phyloP scores from a whole-genome alignment of 2,113 vertebrate species.

The Blennius ocellaris region DNA sequence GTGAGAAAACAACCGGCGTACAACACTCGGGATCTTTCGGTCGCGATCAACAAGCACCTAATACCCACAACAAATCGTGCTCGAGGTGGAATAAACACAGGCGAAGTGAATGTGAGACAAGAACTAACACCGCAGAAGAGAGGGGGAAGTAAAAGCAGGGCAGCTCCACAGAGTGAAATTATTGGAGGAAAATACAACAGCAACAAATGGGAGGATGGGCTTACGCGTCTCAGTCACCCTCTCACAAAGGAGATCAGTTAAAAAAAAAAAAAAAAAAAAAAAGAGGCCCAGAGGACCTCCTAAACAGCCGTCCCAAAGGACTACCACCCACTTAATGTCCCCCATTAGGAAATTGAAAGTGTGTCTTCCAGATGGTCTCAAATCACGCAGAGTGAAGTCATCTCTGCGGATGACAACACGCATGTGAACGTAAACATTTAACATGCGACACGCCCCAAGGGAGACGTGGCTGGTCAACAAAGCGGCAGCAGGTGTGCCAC shows the following conservation, averaged over 20 bases:
- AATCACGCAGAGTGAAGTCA: conserved; percentile 69
- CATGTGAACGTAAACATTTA: conserved; percentile 52
- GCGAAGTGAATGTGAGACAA: conserved; percentile 32
- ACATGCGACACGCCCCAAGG: conserved; percentile 15
- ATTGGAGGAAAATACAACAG: conserved; percentile 12
- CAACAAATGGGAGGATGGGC: conserved; percentile 46
- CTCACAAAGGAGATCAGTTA: conserved; percentile 43
- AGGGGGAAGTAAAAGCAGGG: conserved; percentile 13
- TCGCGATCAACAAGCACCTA: conserved; percentile 42
- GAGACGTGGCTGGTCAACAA: conserved; percentile 31
- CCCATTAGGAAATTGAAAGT: conserved; percentile 77
- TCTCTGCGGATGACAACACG: conserved; percentile 65
- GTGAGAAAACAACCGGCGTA: conserved; percentile 43
- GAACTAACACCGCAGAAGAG: conserved; percentile 28
- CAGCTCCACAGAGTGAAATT: conserved; percentile 21
- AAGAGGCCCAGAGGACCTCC: conserved; percentile 62
- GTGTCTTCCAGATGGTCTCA: conserved; percentile 73
- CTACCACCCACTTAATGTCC: conserved; percentile 57
- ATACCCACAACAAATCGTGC: conserved; percentile 52
- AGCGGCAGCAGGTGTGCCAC: conserved; percentile 42
- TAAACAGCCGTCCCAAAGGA: conserved; percentile 59
- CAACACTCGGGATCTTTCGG: conserved; percentile 40
- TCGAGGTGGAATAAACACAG: conserved; percentile 38
- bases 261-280: conserved; percentile 36
- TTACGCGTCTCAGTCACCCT: conserved; percentile 36